These are phyloP conservation scores for Hecatera dysodea DNA, from an alignment of 2,888 invertebrate genomes.

Conservation along the genomic window DNA sequence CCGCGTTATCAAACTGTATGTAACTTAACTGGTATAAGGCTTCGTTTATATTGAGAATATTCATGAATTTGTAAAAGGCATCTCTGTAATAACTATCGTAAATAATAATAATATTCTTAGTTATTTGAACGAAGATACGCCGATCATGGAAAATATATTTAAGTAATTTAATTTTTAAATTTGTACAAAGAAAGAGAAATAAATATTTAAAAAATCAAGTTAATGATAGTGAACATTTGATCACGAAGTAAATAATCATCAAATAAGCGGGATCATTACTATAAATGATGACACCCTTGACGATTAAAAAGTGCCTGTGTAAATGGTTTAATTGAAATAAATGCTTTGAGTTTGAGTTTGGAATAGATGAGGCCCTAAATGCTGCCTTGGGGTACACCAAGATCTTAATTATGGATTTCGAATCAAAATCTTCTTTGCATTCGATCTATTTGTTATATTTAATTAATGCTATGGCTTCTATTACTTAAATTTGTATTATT, in stretches of 20 bases:
- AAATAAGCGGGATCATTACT: too few relatives aligned
- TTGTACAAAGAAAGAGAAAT: not conserved
- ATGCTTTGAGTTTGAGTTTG: too few relatives aligned
- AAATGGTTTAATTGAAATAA: too few relatives aligned
- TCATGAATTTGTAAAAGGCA: slow-evolving; percentile 41
- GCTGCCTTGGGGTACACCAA: too few relatives aligned
- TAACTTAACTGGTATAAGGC: slow-evolving; percentile 79
- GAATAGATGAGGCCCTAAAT: too few relatives aligned
- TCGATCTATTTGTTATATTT: too few relatives aligned
- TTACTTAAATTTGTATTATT: too few relatives aligned
- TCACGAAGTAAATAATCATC: not conserved
- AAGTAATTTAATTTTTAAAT: not conserved
- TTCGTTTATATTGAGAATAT: slow-evolving; percentile 67
- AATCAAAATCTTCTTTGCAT: too few relatives aligned
- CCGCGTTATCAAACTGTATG: slow-evolving; percentile 82
- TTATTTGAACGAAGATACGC: not conserved
- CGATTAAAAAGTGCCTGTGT: too few relatives aligned
- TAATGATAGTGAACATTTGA: not conserved
- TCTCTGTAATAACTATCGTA: slow-evolving; percentile 20
- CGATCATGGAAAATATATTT: not conserved
- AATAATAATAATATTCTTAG: not conserved
- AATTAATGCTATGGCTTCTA: too few relatives aligned
- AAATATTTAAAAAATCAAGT: not conserved
- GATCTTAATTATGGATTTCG: too few relatives aligned
- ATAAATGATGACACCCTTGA: too few relatives aligned